phyloP scores from a whole-genome alignment of 2,888 invertebrate species.

The Tiliacea citrago region DNA sequence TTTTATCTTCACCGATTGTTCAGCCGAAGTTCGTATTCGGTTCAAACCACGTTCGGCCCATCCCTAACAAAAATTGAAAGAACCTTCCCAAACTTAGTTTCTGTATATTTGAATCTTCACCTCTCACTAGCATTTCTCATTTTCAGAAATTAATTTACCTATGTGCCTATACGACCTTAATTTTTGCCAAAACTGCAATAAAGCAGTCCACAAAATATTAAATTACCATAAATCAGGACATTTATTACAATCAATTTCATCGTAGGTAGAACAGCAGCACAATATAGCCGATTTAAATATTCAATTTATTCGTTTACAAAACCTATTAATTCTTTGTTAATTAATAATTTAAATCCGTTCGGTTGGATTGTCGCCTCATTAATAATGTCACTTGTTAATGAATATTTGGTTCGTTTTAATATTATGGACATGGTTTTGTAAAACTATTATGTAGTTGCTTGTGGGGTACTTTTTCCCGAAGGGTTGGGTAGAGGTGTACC shows the following conservation, averaged over 20 bases:
- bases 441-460: conserved; percentile 8
- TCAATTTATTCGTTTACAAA: conserved; percentile 65
- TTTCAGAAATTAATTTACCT: neutral
- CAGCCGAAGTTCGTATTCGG: no score
- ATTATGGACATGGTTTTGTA: conserved; percentile 14
- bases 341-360: conserved; percentile 61
- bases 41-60: no score
- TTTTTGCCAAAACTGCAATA: conserved; percentile 4
- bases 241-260: conserved; percentile 37
- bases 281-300: conserved; percentile 56
- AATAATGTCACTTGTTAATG: conserved; percentile 53
- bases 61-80: neutral
- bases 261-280: conserved; percentile 30
- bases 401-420: conserved; percentile 32
- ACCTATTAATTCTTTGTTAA: conserved; percentile 66
- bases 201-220: conserved; percentile 9
- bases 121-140: neutral
- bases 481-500: no score
- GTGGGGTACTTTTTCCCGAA: no score
- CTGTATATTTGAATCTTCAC: neutral
- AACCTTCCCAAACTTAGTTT: no score
- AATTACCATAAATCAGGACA: conserved; percentile 40
- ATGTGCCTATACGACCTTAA: neutral
- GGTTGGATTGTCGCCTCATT: conserved; percentile 46
- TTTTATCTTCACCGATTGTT: no score